Base-by-base conservation (phyloP, 2,888 invertebrate genomes). In the Lordiphosa fenestrarum region DNA sequence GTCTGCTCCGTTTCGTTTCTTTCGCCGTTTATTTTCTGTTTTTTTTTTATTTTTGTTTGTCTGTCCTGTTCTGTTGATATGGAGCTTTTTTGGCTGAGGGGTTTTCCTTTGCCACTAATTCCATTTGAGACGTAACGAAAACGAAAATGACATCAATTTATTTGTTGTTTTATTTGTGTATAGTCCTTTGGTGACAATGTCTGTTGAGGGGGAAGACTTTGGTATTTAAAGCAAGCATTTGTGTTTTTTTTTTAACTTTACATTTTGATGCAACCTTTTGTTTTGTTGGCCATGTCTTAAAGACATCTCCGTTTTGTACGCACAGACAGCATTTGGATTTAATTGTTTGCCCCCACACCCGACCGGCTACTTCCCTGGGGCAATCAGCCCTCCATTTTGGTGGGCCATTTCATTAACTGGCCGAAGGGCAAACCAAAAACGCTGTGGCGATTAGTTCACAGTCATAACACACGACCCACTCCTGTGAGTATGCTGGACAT, bases 91-190 rank as follows among this genome's bases (percentile, higher is more conserved):
- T 48, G 50, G 47, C 56, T 52, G 39, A 54, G 68, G 53, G 47
- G 70, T 69, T 54, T 76, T 15, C 15, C 15, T 15, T 41, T 72
- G 67, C 69, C 83, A 61, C 83, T 80, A 84, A 80, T 80, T 80
- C 84, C 84, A 84, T 80, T 80, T 80, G 73, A 78, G 84, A 82
- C 80, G 76, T 66, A 73, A 82, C 73, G 71, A 80, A 84, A 78
- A 84, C 84, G 76, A 84, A 80, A 80, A 80, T 84, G 84, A 80
- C 84, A 80, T 84, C 83, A 84, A 84, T 80, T 84, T 84, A 80
- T 82, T 84, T 74, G 78, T 72, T 68, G 69, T 69, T 72, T 77
- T 73, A 59, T 69, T 69, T 47, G 47, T 57, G 40, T 46, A 30
- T 56, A 47, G 55, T 60, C 41, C 64, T 52, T 19, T 41, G 35